These are phyloP conservation scores for Homarus gammarus DNA, from an alignment of 2,888 invertebrate species.

Conservation along the genomic window DNA sequence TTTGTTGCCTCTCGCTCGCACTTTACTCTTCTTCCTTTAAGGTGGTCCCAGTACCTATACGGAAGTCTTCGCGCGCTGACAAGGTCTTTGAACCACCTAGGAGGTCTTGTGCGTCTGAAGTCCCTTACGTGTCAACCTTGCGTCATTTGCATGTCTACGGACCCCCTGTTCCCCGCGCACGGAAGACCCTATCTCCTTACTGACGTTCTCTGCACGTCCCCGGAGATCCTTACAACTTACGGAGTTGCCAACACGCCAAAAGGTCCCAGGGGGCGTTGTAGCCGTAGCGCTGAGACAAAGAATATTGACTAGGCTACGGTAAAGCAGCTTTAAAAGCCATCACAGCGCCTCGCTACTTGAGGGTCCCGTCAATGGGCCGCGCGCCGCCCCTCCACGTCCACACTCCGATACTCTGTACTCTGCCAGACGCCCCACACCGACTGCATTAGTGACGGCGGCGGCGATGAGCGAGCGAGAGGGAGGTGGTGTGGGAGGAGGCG, in stretches of 20 bases:
- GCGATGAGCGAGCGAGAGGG: too few relatives aligned
- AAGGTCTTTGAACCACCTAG: too few relatives aligned
- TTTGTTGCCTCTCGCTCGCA: too few relatives aligned
- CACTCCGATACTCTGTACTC: background rate
- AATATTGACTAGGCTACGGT: constrained; percentile 39
- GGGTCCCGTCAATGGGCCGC: constrained; percentile 36
- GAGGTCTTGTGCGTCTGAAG: too few relatives aligned
- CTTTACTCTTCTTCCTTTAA: too few relatives aligned
- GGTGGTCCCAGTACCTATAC: too few relatives aligned
- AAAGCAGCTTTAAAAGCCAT: constrained; percentile 48
- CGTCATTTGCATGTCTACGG: too few relatives aligned
- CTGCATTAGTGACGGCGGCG: background rate
- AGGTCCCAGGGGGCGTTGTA: background rate
- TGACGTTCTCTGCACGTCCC: background rate
- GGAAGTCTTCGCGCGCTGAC: too few relatives aligned
- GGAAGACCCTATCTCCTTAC: background rate
- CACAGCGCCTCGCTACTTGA: constrained; percentile 40
- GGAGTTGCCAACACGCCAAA: background rate
- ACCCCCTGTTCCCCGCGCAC: too few relatives aligned
- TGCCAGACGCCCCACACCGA: background rate
- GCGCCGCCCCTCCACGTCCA: constrained; percentile 17
- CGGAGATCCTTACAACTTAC: background rate
- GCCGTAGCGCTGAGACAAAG: constrained; percentile 32
- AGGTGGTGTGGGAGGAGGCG: too few relatives aligned
- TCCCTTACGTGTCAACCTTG: too few relatives aligned